A percentile compares a stretch with the other conserved stretches of the same genome.
Evolutionary conservation across 2,888 invertebrate genomes (phyloP).

Genomic region (Ceriagrion tenellum): DNA sequence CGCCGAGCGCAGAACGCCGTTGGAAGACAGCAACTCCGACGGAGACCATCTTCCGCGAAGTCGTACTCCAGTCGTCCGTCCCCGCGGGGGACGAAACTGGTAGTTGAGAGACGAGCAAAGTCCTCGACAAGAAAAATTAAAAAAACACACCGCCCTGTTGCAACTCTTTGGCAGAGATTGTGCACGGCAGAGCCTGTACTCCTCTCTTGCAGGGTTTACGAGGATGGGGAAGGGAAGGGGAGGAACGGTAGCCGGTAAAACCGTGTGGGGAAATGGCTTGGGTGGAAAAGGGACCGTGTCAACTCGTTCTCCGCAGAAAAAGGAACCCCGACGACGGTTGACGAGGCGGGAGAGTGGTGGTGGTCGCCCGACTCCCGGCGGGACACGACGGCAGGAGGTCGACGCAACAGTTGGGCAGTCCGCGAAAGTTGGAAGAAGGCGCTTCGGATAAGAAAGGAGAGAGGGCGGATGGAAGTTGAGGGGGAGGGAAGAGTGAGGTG

Average conservation of each 20-base stretch:
- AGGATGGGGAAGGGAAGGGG: neutral
- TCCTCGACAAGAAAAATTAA: neutral
- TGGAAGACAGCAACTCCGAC: neutral
- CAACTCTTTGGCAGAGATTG: neutral
- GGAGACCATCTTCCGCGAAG: neutral
- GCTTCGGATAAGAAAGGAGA: neutral
- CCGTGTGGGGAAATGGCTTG: neutral
- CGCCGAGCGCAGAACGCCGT: no score
- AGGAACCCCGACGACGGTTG: neutral
- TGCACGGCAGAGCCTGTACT: neutral
- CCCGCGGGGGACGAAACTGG: neutral
- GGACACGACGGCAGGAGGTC: neutral
- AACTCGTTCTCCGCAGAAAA: neutral
- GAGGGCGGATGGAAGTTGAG: neutral
- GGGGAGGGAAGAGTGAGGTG: neutral
- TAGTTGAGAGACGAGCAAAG: neutral
- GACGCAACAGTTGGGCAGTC: conserved; percentile 51
- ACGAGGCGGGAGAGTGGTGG: neutral
- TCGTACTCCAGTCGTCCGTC: neutral
- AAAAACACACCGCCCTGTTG: neutral
- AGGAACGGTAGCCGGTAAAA: neutral
- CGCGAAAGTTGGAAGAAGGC: neutral
- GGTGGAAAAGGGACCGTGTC: neutral
- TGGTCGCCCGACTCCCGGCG: neutral
- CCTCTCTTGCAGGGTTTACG: neutral